Percentiles rank a stretch among this genome's conserved stretches.
Evolutionary conservation across 2,888 invertebrate species (phyloP).

Genomic region (Zhuqinia jingwanae): DNA sequence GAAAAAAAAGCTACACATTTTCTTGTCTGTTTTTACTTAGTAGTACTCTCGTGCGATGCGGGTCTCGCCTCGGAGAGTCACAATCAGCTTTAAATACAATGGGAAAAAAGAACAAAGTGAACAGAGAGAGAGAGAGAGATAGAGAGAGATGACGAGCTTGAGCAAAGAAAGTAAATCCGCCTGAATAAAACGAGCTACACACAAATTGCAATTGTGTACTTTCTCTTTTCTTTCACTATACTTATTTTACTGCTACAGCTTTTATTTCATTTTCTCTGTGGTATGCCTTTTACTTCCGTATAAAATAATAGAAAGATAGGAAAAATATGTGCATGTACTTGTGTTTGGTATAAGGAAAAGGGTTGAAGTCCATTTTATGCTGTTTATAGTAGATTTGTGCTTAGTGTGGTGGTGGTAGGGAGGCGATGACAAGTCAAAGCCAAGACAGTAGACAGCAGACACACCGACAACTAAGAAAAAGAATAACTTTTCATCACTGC

Average conservation of each 20-base stretch:
- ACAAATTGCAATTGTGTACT: constrained; percentile 32
- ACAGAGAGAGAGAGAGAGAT: background rate
- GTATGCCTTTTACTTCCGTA: background rate
- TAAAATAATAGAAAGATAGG: too few relatives aligned
- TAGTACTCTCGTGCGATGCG: background rate
- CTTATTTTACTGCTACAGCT: background rate
- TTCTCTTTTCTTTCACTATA: background rate
- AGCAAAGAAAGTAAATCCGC: background rate
- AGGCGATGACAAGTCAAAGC: constrained; percentile 20
- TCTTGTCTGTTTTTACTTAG: constrained; percentile 18
- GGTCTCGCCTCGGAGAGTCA: background rate
- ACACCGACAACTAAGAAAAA: background rate
- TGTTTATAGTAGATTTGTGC: too few relatives aligned
- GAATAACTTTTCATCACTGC: background rate
- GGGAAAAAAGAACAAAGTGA: background rate
- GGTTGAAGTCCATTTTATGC: too few relatives aligned
- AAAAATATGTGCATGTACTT: background rate
- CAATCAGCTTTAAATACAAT: constrained; percentile 9
- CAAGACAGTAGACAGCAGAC: background rate
- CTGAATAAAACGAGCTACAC: background rate
- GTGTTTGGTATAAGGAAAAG: too few relatives aligned
- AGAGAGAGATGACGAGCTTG: too few relatives aligned
- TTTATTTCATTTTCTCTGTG: constrained; percentile 56
- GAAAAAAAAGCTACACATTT: constrained; percentile 38
- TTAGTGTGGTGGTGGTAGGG: background rate